These are phyloP conservation scores for Sinotaia quadrata DNA, from an alignment of 2,888 invertebrate genomes.

Conservation along the genomic window DNA sequence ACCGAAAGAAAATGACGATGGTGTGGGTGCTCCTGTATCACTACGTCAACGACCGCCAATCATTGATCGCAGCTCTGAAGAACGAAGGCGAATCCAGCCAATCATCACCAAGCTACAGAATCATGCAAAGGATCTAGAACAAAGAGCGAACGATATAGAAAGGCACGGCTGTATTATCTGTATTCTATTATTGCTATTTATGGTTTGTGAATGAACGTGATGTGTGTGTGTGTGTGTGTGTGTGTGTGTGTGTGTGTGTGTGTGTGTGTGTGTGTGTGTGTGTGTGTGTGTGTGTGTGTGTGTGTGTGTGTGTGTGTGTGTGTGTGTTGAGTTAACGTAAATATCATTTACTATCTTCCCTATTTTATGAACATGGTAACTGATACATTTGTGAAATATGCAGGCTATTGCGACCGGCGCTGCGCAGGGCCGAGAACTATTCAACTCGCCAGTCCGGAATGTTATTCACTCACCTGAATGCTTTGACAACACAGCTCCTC, in stretches of 20 bases:
- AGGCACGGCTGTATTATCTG: conserved; percentile 14
- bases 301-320: too few relatives aligned
- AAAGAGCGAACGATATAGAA: neutral
- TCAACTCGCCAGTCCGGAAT: too few relatives aligned
- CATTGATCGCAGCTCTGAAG: conserved; percentile 2
- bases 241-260: too few relatives aligned
- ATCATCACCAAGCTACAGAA: conserved; percentile 15
- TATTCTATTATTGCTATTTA: neutral
- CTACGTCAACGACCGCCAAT: conserved; percentile 2
- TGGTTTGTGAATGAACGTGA: neutral
- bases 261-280: neutral
- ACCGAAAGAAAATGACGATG: neutral
- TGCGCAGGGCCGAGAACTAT: too few relatives aligned
- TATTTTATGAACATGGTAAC: too few relatives aligned
- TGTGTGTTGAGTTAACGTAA: too few relatives aligned
- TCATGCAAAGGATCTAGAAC: conserved; percentile 18
- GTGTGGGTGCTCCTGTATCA: conserved; percentile 22
- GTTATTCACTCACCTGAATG: too few relatives aligned
- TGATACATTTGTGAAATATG: too few relatives aligned
- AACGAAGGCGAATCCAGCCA: conserved; percentile 17
- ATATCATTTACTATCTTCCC: too few relatives aligned
- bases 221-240: neutral
- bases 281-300: neutral
- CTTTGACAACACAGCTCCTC: too few relatives aligned
- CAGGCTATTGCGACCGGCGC: too few relatives aligned